Base-by-base conservation (phyloP, 2,888 invertebrate genomes). In the Drosophila paracracens region DNA sequence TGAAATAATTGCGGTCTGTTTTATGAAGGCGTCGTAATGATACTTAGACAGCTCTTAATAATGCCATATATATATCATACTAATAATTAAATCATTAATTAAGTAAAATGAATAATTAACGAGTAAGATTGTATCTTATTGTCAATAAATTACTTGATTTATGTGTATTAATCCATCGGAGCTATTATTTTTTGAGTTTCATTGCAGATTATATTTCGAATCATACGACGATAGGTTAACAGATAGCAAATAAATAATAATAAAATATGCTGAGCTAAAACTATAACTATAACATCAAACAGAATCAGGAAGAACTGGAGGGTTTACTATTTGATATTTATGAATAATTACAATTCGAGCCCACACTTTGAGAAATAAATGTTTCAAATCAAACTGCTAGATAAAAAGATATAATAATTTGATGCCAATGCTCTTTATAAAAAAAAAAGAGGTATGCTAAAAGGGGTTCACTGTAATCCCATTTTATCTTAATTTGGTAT, bases 1-100 rank as follows among this genome's bases (percentile, higher is more conserved):
- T 38, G 52, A 53, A 58, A 36, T 71, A 76, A 86, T 80, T 72
- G 57, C n/a, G 31, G 25, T 10, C 8, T 27, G 13, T 27, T 21
- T 57, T 27, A 48, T 18, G 21, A 36, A 18, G 18, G 48, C 54
- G 51, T 61, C 27, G 36, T 33, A n/a, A 36, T 62, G 33, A 51
- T 0, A 29, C 18, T 29, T 51, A n/a, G 50, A 50, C 58, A 31
- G 29, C 38, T n/a, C 48, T 48, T 35, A 29, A 29, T 21, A 21
- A 27, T 18, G 27, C 18, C 7, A 2, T 46, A 16, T 8, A 21
- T 13, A 46, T 46, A 4, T 16, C 5, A 21, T 43, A 10, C 27
- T 5, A 29, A 18, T 18, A 27, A 27, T 25, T 8, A 25, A 25
- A 46, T 25, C 25, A 2, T 50, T 50, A 50, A 27, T 50, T 18